Percentiles rank a stretch among this genome's conserved stretches.
These are phyloP conservation scores for Felis chaus DNA, from an alignment of 2,113 vertebrate species.

Conservation along the genomic window DNA sequence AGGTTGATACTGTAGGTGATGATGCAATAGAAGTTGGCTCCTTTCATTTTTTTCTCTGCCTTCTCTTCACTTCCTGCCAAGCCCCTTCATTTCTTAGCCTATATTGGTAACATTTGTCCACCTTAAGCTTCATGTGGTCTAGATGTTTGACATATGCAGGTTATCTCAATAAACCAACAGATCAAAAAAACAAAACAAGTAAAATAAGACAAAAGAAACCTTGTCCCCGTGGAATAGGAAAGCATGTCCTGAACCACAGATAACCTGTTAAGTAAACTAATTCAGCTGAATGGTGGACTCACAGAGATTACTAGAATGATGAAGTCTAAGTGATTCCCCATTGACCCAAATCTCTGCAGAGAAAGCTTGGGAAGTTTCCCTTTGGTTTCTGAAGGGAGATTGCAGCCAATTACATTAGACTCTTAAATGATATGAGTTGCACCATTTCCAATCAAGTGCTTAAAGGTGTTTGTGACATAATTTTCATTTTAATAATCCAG, in stretches of 20 bases:
- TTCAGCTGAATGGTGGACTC: not conserved
- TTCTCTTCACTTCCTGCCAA: not conserved
- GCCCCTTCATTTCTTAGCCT: not conserved
- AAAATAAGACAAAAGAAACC: not conserved
- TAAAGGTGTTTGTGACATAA: not conserved
- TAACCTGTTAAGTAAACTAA: constrained; percentile 4
- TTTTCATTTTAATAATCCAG: not conserved
- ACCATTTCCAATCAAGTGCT: not conserved
- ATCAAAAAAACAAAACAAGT: not conserved
- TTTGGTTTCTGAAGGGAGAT: not conserved
- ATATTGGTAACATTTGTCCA: not conserved
- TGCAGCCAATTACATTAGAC: not conserved
- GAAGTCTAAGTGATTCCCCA: not conserved
- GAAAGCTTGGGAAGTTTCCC: not conserved
- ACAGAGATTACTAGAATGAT: not conserved
- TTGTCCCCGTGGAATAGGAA: not conserved
- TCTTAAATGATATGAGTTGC: not conserved
- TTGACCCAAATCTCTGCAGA: not conserved
- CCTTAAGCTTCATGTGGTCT: not conserved
- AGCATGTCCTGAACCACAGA: not conserved
- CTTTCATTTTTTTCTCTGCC: not conserved
- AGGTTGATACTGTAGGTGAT: not conserved
- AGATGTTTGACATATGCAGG: not conserved
- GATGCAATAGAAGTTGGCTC: not conserved
- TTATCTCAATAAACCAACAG: not conserved